Percentiles rank a stretch among this genome's conserved stretches.
Conservation (phyloP, 2,797 vertebrate genomes). For the Lacerta agilis region DNA sequence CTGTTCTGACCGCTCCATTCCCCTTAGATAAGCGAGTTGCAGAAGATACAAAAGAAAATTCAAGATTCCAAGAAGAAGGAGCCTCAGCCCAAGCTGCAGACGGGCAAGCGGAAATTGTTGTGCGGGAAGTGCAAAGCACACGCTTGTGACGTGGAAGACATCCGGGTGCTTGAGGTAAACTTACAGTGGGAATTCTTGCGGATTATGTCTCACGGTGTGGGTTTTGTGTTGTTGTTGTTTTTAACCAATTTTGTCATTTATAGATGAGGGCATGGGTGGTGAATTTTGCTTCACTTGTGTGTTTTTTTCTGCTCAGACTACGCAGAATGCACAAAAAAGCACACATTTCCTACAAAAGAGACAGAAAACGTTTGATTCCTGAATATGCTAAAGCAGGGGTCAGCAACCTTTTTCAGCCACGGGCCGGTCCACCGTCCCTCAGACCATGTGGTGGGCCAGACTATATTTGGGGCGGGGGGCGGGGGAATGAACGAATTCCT, state of each 20-base stretch:
- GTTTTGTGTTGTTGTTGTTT: background rate
- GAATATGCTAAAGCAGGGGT: too few species aligned
- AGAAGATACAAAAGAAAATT: slow-evolving; percentile 71
- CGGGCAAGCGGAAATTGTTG: slow-evolving; percentile 66
- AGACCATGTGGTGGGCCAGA: too few species aligned
- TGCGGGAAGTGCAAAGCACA: slow-evolving; percentile 77
- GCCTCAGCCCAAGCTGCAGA: slow-evolving; percentile 1
- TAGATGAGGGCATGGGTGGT: background rate
- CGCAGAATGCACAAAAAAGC: too few species aligned
- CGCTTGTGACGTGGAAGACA: slow-evolving; percentile 70
- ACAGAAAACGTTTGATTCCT: too few species aligned
- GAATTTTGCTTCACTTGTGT: background rate
- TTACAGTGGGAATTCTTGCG: background rate
- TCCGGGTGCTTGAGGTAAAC: slow-evolving; percentile 76
- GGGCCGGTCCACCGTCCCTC: too few species aligned
- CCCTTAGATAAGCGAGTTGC: slow-evolving; percentile 61
- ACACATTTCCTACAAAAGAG: too few species aligned
- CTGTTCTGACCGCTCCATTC: background rate
- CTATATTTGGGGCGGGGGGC: too few species aligned
- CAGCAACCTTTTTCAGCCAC: too few species aligned
- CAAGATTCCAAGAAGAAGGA: slow-evolving; percentile 62
- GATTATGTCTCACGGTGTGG: background rate
- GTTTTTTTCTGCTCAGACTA: background rate
- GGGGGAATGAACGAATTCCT: too few species aligned
- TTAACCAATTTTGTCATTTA: background rate